Evolutionary conservation across 2,888 invertebrate species (phyloP), one percentile per base, ranked within the genome.

Genomic region (Aplocera efformata): DNA sequence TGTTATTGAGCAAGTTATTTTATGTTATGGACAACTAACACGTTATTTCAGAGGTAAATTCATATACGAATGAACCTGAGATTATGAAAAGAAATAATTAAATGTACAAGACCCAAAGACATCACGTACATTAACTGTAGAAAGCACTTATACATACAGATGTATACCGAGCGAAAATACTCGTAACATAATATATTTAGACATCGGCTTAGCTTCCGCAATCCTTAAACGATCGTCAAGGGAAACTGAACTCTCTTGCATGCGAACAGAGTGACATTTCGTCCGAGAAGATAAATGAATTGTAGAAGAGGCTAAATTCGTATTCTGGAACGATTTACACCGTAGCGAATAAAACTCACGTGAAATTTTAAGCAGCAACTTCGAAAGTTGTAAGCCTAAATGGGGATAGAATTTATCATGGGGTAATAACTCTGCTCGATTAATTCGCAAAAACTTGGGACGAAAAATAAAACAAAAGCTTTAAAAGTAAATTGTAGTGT

Each of bases 191-290:
- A 64, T 68, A 71, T 72, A 71, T 74, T 72, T 70, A 73, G 64
- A 64, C 58, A 60, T 50, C 55, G 57, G 52, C 53, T 60, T 58
- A 60, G 64, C 70, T 73, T 73, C 72, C 72, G 72, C 73, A 59
- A 64, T 68, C 59, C 56, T 66, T 55, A 54, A 50, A 38, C 42
- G 48, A 44, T 8, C 20, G 36, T 31, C 44, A 32, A 45, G 43
- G 36, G 26, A 60, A 57, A 55, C 45, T 40, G 32, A 36, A 44
- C 61, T 53, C 37, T 58, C 38, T 32, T 41, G 30, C 43, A 32
- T 30, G 33, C 4, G 17, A 34, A 52, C 55, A 50, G 53, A 56
- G 53, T 43, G 42, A 52, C 53, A 58, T 51, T 61, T 50, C 32
- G 36, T 46, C 44, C 39, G 39, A 9, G 26, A 46, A 48, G 40